Evolutionary conservation across 2,113 vertebrate genomes (phyloP), one percentile per base, ranked within the genome.

Genomic region (Sinocyclocheilus anshuiensis): DNA sequence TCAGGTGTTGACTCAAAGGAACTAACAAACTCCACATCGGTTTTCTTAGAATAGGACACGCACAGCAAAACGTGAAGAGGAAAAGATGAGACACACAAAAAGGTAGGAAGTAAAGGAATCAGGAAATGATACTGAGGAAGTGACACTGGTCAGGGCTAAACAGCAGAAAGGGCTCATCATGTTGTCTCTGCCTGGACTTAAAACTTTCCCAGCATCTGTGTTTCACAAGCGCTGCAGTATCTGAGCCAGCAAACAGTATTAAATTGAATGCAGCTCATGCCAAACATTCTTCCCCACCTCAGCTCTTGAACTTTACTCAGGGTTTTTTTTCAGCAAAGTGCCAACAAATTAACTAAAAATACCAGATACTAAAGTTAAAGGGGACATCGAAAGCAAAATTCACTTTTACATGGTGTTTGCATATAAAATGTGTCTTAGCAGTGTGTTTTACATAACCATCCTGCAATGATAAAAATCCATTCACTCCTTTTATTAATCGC

Each of bases 241-340:
- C 90, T 92, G 91, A 93, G 90, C 93, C 92, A 92, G 93, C 92
- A 91, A 79, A 86, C 91, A 91, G 82, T 89, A 90, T 90, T 91
- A 89, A 86, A 91, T 87, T 81, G 81, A 89, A 84, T 83, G 89
- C 75, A 88, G 42, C 29, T 69, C 87, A 48, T 81, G 67, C 67
- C 65, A 74, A n/a, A 69, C 42, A 57, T 76, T 74, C 6, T 87
- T 89, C 88, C 86, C 86, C 81, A 89, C 88, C 91, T 92, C 93
- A 90, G 90, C 71, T 90, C 90, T 89, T 93, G 90, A 90, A 91
- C 90, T 93, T 93, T 91, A 50, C 63, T 82, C 24, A 11, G n/a
- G 16, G 24, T 69, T 16, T 50, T 69, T 33, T 69, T 82, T 67
- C 42, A 82, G 42, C 61, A 69, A 45, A 61, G 55, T 8, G 39